Base-by-base conservation (phyloP, 2,113 vertebrate species). In the Sylvicapra grimmia region DNA sequence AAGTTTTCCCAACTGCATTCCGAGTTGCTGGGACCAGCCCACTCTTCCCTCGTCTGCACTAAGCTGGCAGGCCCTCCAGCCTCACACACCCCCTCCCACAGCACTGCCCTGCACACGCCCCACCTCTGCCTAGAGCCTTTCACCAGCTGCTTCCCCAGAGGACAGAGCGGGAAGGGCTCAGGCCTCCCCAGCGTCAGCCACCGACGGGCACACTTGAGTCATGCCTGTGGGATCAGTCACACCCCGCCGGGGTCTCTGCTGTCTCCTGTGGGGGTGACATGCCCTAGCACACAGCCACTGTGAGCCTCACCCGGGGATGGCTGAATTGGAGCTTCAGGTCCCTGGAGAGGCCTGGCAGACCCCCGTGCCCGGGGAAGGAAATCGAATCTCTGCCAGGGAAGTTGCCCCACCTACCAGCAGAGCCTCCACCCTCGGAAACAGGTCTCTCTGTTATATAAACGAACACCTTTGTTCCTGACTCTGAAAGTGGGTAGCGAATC, bases 361-460 rank as follows among this genome's bases (percentile, higher is more conserved):
- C 4, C 36, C 47, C 1, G 0, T 19, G 3, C n/a, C 68, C 1
- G 0, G n/a, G 27, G 40, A 9, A 83, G 25, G 65, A 44, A 5
- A 44, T 23, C 2, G n/a, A 51, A 14, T 33, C 33, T 58, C 82
- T 82, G 18, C 65, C 9, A 7, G 31, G 53, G 18, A 63, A 3
- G 10, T 3, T 77, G 33, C 14, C 44, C 86, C n/a, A 11, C 49
- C 27, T 63, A 4, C 18, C 23, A 5, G 44, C 61, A 29, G 36
- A 14, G 2, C 80, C 21, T 61, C 8, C 2, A 5, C 77, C 53
- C 85, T 47, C 84, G 16, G 33, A 56, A 56, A 61, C 11, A 40
- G 5, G 10, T 36, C 16, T 61, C 19, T 89, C 33, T 59, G 8
- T 93, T 93, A 59, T 49, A 47, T 31, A 54, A 92, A 86, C 7